phyloP scores from a whole-genome alignment of 1,140 invertebrate species.

The Ptiloglossa arizonensis region DNA sequence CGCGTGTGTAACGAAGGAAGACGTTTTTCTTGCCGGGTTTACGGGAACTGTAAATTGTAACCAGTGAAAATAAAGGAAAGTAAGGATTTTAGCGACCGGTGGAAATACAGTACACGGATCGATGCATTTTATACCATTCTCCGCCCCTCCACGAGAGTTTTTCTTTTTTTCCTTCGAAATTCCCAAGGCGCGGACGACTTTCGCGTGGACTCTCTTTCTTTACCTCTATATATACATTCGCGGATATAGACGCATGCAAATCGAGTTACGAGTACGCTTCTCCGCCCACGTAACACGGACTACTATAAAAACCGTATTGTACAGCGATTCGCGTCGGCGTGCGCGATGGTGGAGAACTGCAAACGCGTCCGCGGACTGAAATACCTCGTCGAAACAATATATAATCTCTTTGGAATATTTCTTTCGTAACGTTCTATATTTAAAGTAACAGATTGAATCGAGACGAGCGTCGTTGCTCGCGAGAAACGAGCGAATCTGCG shows the following conservation, averaged over 20 bases:
- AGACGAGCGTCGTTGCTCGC: too few species aligned
- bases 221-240: neutral
- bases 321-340: constrained; percentile 9
- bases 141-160: too few species aligned
- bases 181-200: neutral
- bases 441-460: too few species aligned
- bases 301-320: constrained; percentile 15
- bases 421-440: too few species aligned
- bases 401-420: too few species aligned
- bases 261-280: neutral
- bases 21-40: too few species aligned
- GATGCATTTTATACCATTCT: neutral
- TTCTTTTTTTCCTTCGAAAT: neutral
- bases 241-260: constrained; percentile 1
- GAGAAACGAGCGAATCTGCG: too few species aligned
- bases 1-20: too few species aligned
- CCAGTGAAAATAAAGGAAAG: too few species aligned
- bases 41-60: too few species aligned
- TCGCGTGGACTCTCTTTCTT: neutral
- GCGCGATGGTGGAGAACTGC: neutral
- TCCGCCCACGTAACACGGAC: neutral
- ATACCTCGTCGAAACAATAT: too few species aligned
- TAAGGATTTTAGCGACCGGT: neutral
- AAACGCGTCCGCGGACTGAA: too few species aligned
- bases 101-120: neutral